phyloP scores from a whole-genome alignment of 1,140 invertebrate species.

The Cydia splendana region DNA sequence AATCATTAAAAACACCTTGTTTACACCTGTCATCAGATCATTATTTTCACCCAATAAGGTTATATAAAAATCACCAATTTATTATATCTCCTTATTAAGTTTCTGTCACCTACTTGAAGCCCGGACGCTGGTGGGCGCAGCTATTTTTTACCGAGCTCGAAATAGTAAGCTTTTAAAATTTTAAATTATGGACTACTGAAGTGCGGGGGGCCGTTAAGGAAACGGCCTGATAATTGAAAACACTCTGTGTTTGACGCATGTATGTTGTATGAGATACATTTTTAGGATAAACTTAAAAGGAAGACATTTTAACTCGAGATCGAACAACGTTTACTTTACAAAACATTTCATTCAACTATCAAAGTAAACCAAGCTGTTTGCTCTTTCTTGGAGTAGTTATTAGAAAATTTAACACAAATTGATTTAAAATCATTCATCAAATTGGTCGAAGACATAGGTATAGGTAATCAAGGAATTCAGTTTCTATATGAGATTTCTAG shows the following conservation, averaged over 20 bases:
- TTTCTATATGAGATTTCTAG: too few relatives aligned
- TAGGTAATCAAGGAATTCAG: too few relatives aligned
- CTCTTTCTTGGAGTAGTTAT: too few relatives aligned
- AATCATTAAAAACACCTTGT: not conserved
- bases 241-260: slow-evolving; percentile 11
- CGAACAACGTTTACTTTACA: too few relatives aligned
- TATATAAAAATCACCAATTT: not conserved
- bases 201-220: slow-evolving; percentile 23
- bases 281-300: slow-evolving; percentile 9
- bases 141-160: slow-evolving; percentile 29
- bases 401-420: too few relatives aligned
- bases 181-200: slow-evolving; percentile 25
- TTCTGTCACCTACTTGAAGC: slow-evolving; percentile 1
- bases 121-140: not conserved
- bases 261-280: slow-evolving; percentile 3
- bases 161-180: slow-evolving; percentile 33
- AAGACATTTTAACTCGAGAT: not conserved
- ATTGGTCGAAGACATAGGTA: too few relatives aligned
- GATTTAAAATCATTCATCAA: too few relatives aligned
- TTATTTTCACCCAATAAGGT: slow-evolving; percentile 10
- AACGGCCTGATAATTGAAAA: slow-evolving; percentile 29
- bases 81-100: slow-evolving; percentile 19
- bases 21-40: not conserved
- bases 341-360: too few relatives aligned
- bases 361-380: too few relatives aligned